These are phyloP conservation scores for Charadrius vociferus DNA, from an alignment of 2,113 vertebrate species.

Conservation along the genomic window DNA sequence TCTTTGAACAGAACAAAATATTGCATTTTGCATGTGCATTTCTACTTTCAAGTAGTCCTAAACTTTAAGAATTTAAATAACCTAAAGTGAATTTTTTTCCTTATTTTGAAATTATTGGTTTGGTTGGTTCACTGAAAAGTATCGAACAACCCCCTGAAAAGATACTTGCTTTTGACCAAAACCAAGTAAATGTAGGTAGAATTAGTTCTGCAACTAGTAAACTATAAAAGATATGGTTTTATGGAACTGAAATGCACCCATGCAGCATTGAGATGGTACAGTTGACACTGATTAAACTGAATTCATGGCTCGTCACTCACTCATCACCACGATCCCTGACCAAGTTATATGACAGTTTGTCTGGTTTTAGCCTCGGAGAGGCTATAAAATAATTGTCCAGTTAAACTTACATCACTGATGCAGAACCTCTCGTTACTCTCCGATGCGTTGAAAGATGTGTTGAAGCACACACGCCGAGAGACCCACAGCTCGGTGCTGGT, in stretches of 20 bases:
- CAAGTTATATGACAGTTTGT: not conserved
- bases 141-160: not conserved
- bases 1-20: not conserved
- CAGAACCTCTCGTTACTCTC: not conserved
- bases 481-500: not conserved
- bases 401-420: not conserved
- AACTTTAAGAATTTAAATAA: not conserved
- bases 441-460: not conserved
- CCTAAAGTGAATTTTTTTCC: not conserved
- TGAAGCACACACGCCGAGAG: fast-evolving
- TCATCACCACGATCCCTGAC: not conserved
- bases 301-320: not conserved
- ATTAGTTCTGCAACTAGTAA: not conserved
- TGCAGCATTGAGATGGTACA: not conserved
- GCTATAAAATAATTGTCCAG: not conserved
- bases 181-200: not conserved
- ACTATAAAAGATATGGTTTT: not conserved
- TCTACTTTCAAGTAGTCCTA: not conserved
- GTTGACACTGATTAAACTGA: not conserved
- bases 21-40: not conserved
- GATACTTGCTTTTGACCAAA: not conserved
- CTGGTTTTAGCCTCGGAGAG: not conserved
- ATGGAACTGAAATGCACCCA: not conserved
- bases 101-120: not conserved
- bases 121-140: not conserved